Base-by-base conservation (phyloP, 2,797 vertebrate genomes). In the Aldrovandia affinis region DNA sequence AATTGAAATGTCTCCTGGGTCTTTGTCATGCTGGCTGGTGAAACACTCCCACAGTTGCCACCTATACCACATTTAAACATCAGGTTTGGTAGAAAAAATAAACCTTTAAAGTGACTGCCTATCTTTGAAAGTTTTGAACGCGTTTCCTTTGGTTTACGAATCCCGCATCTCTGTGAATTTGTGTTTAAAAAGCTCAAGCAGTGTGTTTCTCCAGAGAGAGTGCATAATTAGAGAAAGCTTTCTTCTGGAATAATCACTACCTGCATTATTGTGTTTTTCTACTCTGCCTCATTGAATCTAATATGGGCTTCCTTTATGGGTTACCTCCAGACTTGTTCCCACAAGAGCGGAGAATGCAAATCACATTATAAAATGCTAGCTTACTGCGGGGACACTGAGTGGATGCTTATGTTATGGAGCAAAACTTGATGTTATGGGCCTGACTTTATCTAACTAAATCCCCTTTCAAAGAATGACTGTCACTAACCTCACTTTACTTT, bases 321-420 rank as follows among this genome's bases (percentile, higher is more conserved):
- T 91, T 92, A 93, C 92, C 92, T 91, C 86, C 90, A 90, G 91
- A 94, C 94, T 93, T 95, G 95, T 95, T 94, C 92, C 89, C 93
- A 94, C 94, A 95, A 87, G 94, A 95, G 89, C 89, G 22, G 47
- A 82, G 83, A 85, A 84, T 25, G 80, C 78, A 79, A 81, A 77
- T 61, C 44, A 77, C 81, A 85, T 84, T 81, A 70, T 83, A 83
- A 83, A 86, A 82, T 80, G 77, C 75, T 47, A 63, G 33, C 75
- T 82, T 77, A 63, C 52, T 30, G 61, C 50, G 25, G 30, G 36
- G 63, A 63, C 55, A 25, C 83, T 36, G 42, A 81, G 7, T 78
- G 63, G 73, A 77, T 84, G 81, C 59, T 82, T 83, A 70, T 50
- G 39, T 61, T 79, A 52, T 39, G 86, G 61, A 79, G 77, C 65